Evolutionary conservation across 1,140 invertebrate species (phyloP).

Genomic region (Papilio polytes): DNA sequence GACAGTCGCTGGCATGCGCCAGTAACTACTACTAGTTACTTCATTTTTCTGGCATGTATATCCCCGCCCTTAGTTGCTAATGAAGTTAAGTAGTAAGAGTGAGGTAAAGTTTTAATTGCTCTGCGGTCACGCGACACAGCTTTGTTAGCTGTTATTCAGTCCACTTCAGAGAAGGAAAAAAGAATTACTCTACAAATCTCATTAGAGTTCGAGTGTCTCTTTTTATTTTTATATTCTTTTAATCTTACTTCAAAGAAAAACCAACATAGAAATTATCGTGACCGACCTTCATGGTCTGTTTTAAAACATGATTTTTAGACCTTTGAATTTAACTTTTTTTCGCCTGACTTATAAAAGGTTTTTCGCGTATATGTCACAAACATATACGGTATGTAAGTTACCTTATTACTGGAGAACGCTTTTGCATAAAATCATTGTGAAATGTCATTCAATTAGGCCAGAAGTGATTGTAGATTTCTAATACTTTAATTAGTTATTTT

Average conservation of each 20-base stretch:
- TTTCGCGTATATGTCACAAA: too few relatives aligned
- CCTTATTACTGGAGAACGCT: too few relatives aligned
- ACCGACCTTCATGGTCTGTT: not conserved
- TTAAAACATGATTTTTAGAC: not conserved
- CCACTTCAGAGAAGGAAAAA: slow-evolving; percentile 31
- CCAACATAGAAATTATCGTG: not conserved
- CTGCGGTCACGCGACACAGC: slow-evolving; percentile 37
- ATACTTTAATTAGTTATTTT: not conserved
- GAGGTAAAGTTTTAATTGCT: slow-evolving; percentile 40
- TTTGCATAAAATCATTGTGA: too few relatives aligned
- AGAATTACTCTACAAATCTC: slow-evolving; percentile 36
- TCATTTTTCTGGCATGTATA: too few relatives aligned
- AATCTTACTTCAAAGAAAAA: slow-evolving; percentile 9
- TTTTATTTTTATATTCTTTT: slow-evolving; percentile 20
- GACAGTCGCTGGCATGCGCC: too few relatives aligned
- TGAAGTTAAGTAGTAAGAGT: slow-evolving; percentile 39
- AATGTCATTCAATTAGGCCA: too few relatives aligned
- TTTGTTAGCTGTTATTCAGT: slow-evolving; percentile 39
- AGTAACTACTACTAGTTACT: too few relatives aligned
- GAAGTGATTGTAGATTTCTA: not conserved
- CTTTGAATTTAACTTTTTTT: not conserved
- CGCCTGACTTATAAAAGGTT: not conserved
- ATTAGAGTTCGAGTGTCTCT: slow-evolving; percentile 27
- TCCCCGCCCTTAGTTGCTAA: slow-evolving; percentile 19
- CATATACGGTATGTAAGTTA: too few relatives aligned